phyloP scores from a whole-genome alignment of 2,113 vertebrate genomes.

The Myotis davidii region DNA sequence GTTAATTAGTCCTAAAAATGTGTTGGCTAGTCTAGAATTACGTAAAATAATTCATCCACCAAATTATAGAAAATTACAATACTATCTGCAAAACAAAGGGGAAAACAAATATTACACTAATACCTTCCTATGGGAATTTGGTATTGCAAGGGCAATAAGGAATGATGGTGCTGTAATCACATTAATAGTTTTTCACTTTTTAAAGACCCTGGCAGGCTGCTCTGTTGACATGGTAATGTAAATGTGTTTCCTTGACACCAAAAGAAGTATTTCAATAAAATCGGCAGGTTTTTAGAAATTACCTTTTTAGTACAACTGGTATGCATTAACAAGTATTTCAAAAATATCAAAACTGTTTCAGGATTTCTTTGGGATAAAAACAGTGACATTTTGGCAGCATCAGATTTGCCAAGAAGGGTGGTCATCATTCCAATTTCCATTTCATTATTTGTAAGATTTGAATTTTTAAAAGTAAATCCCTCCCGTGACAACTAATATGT shows the following conservation, averaged over 20 bases:
- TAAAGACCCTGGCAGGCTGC: constrained; percentile 24
- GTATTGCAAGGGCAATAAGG: background rate
- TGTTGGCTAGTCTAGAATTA: background rate
- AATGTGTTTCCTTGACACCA: constrained; percentile 51
- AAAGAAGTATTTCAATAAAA: constrained; percentile 64
- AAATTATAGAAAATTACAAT: constrained; percentile 46
- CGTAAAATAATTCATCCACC: background rate
- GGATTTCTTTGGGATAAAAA: constrained; percentile 49
- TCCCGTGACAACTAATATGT: background rate
- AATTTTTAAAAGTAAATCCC: constrained; percentile 41
- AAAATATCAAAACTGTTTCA: constrained; percentile 63
- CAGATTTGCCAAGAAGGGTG: background rate
- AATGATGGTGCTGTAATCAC: background rate
- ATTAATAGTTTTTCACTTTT: constrained; percentile 46
- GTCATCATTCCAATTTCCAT: background rate
- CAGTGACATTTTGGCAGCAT: constrained; percentile 38
- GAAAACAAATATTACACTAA: background rate
- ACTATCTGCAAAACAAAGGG: background rate
- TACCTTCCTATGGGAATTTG: background rate
- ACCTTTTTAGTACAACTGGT: constrained; percentile 54
- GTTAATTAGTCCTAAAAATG: background rate
- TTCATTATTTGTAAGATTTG: constrained; percentile 39
- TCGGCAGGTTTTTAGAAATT: constrained; percentile 57
- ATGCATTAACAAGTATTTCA: constrained; percentile 33
- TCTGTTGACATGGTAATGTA: constrained; percentile 33